Percentiles rank a stretch among this genome's conserved stretches.
These are phyloP conservation scores for Diplolepis rosae DNA, from an alignment of 2,888 invertebrate genomes.

Conservation along the genomic window DNA sequence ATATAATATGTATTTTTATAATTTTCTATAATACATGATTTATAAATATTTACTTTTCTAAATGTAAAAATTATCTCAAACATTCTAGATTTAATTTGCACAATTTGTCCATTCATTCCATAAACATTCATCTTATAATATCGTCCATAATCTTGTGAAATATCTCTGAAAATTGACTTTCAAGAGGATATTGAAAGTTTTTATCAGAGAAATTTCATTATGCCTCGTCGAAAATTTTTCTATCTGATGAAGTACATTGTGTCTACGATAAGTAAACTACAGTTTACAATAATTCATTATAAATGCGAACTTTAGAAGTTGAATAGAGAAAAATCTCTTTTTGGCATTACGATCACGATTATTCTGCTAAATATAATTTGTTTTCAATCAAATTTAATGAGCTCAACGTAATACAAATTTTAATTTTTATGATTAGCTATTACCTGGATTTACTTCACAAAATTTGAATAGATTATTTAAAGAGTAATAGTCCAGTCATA, in stretches of 20 bases:
- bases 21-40: conserved; percentile 16
- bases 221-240: background rate
- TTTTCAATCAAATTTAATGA: background rate
- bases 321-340: background rate
- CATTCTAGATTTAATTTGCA: background rate
- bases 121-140: background rate
- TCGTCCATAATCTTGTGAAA: background rate
- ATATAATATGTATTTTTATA: conserved; percentile 20
- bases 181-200: background rate
- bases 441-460: too few species aligned
- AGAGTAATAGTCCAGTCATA: too few species aligned
- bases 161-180: background rate
- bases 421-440: background rate
- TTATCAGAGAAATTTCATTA: background rate
- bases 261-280: too few species aligned
- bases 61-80: too few species aligned
- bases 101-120: background rate
- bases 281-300: background rate
- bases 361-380: background rate
- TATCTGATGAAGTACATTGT: too few species aligned
- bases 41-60: background rate
- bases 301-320: conserved; percentile 2
- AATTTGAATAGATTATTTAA: too few species aligned
- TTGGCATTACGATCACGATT: conserved; percentile 9
- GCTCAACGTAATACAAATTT: background rate